Evolutionary conservation across 1,140 invertebrate species (phyloP).

Genomic region (Drosophila kikkawai): DNA sequence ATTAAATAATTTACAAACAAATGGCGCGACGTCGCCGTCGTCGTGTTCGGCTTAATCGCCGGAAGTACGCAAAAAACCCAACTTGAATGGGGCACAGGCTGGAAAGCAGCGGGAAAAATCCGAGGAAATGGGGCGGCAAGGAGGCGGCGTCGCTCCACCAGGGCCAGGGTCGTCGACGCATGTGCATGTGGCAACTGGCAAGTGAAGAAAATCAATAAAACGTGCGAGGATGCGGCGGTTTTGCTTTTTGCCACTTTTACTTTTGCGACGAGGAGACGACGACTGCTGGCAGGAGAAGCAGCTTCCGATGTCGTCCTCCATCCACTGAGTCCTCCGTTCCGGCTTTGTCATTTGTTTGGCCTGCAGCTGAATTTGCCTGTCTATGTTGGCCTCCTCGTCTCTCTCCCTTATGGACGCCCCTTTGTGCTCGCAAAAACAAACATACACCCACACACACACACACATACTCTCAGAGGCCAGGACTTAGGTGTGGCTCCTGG

Average conservation of each 20-base stretch:
- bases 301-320: constrained; percentile 62
- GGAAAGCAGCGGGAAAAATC: constrained; percentile 7
- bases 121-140: neutral
- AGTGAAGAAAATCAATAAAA: constrained; percentile 79
- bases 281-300: constrained; percentile 73
- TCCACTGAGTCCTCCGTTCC: constrained; percentile 25
- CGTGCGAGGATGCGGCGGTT: constrained; percentile 71
- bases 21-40: constrained; percentile 60
- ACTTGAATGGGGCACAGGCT: constrained; percentile 35
- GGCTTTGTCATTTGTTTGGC: constrained; percentile 81
- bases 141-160: constrained; percentile 16
- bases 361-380: constrained; percentile 81
- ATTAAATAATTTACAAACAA: constrained; percentile 84
- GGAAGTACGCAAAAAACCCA: constrained; percentile 67
- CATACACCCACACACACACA: constrained; percentile 10
- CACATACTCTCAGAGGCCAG: constrained; percentile 26
- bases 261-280: constrained; percentile 59
- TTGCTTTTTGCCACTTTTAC: constrained; percentile 73
- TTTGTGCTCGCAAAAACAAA: constrained; percentile 29
- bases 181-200: constrained; percentile 71
- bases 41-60: constrained; percentile 72
- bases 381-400: constrained; percentile 41
- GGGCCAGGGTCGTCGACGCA: constrained; percentile 70
- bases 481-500: constrained; percentile 79
- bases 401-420: constrained; percentile 5